Percentiles rank a stretch among this genome's conserved stretches.
These are phyloP conservation scores for Apus apus DNA, from an alignment of 2,113 vertebrate genomes.

Conservation along the genomic window DNA sequence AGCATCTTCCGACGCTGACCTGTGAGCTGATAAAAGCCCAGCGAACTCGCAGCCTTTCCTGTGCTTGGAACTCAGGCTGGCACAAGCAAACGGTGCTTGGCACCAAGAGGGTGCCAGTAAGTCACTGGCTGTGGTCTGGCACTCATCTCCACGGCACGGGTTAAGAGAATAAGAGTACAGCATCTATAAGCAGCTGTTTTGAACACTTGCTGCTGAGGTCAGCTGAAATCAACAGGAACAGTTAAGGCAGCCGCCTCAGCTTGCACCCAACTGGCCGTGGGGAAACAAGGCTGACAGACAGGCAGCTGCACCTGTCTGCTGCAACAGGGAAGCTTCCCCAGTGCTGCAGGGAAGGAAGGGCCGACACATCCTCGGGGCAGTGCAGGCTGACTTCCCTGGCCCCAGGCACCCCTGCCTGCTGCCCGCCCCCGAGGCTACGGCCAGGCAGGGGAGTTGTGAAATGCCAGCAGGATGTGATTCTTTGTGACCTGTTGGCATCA, in stretches of 20 bases:
- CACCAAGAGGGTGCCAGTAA: neutral
- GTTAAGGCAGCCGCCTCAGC: neutral
- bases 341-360: neutral
- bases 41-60: fast-evolving
- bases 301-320: neutral
- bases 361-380: neutral
- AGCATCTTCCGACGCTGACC: neutral
- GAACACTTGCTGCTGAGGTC: neutral
- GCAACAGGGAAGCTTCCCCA: neutral
- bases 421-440: neutral
- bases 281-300: neutral
- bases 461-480: fast-evolving
- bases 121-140: neutral
- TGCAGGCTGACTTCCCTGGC: fast-evolving
- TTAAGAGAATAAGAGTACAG: neutral
- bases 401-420: neutral
- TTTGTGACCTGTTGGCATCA: neutral
- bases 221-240: neutral
- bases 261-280: fast-evolving
- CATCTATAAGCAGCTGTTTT: neutral
- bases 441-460: neutral
- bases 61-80: neutral
- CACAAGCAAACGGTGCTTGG: neutral
- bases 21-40: neutral
- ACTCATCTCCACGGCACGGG: fast-evolving